Evolutionary conservation across 2,888 invertebrate genomes (phyloP).

Genomic region (Agrochola litura): DNA sequence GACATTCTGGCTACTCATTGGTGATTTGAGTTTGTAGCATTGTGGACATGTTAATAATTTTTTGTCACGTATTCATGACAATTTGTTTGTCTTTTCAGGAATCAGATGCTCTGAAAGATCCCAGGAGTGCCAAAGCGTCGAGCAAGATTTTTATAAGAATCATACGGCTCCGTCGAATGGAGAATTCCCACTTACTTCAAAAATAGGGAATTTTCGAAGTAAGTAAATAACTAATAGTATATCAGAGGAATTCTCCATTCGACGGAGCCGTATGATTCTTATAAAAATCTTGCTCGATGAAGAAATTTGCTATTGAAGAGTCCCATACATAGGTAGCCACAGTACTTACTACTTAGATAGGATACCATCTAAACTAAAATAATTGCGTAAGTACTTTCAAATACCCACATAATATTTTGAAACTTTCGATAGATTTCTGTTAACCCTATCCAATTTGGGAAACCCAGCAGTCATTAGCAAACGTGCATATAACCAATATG

Average conservation of each 20-base stretch:
- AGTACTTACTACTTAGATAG: background rate
- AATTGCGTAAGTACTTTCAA: background rate
- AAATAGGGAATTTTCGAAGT: background rate
- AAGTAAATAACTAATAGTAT: background rate
- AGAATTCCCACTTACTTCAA: too few relatives aligned
- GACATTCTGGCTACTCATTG: too few relatives aligned
- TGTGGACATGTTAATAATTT: background rate
- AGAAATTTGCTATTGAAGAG: background rate
- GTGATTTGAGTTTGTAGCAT: background rate
- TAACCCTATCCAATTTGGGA: background rate
- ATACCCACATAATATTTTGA: background rate
- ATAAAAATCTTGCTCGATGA: background rate
- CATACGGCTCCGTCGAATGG: too few relatives aligned
- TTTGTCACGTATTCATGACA: background rate
- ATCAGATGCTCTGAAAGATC: background rate
- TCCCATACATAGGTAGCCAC: too few relatives aligned
- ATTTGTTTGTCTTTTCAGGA: background rate
- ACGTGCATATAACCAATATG: constrained; percentile 11
- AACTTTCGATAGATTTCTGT: background rate
- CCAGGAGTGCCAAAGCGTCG: background rate
- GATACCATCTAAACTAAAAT: background rate
- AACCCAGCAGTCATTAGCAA: background rate
- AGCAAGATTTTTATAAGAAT: too few relatives aligned
- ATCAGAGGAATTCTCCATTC: background rate
- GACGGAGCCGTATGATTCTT: background rate